phyloP scores from a whole-genome alignment of 1,140 invertebrate species.

The Monochamus saltuarius region DNA sequence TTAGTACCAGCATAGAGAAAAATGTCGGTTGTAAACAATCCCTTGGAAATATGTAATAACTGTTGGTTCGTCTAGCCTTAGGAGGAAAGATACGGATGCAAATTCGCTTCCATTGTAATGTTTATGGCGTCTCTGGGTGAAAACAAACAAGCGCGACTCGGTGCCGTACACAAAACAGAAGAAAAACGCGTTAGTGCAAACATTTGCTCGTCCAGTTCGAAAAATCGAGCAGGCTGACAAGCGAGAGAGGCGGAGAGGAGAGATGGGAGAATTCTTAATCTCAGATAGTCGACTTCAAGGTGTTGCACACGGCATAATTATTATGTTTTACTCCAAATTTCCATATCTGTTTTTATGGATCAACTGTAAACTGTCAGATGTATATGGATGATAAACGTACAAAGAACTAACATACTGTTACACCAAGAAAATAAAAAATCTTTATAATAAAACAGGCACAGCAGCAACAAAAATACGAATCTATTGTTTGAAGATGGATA shows the following conservation, averaged over 20 bases:
- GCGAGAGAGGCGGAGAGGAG: slow-evolving; percentile 14
- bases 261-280: slow-evolving; percentile 21
- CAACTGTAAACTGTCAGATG: no score
- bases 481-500: no score
- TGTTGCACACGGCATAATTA: slow-evolving; percentile 20
- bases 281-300: slow-evolving; percentile 26
- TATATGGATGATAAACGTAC: no score
- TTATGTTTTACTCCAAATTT: no score
- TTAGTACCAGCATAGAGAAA: slow-evolving; percentile 18
- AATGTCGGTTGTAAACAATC: slow-evolving; percentile 16
- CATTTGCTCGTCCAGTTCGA: slow-evolving; percentile 13
- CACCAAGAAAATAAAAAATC: no score
- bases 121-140: background rate
- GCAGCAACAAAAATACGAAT: no score
- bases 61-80: background rate
- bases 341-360: no score
- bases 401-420: no score
- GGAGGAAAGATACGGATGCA: background rate
- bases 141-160: background rate
- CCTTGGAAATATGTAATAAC: slow-evolving; percentile 19
- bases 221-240: slow-evolving; percentile 12
- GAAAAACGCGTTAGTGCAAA: slow-evolving; percentile 17
- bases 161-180: slow-evolving; percentile 8
- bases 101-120: background rate
- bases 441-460: no score